phyloP scores from a whole-genome alignment of 2,888 invertebrate species.

The Ariolimax columbianus region DNA sequence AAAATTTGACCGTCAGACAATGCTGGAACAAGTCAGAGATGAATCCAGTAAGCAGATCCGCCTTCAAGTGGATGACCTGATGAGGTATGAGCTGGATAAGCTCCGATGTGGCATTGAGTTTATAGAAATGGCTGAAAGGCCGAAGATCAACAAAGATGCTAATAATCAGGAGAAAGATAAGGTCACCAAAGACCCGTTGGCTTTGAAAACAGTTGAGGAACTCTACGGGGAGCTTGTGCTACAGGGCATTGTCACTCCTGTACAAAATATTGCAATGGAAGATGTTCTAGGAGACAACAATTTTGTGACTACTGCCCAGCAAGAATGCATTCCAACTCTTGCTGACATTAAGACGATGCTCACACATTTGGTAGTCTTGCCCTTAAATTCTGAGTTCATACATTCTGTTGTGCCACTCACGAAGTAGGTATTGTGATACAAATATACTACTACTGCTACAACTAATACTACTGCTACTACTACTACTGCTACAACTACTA shows the following conservation, averaged over 20 bases:
- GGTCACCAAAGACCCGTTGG: slow-evolving; percentile 24
- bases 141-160: not conserved
- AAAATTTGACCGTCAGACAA: slow-evolving; percentile 25
- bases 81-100: slow-evolving; percentile 43
- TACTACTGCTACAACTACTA: not conserved
- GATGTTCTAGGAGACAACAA: slow-evolving; percentile 29
- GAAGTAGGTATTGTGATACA: not conserved
- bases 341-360: slow-evolving; percentile 24
- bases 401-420: slow-evolving; percentile 18
- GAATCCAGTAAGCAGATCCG: slow-evolving; percentile 39
- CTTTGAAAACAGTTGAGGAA: slow-evolving; percentile 31
- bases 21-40: slow-evolving; percentile 31
- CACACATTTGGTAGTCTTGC: slow-evolving; percentile 18
- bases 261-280: slow-evolving; percentile 8
- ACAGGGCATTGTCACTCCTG: slow-evolving; percentile 26
- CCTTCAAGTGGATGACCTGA: slow-evolving; percentile 35
- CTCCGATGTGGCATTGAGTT: slow-evolving; percentile 24
- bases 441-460: too few species aligned
- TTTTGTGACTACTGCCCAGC: not conserved
- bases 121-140: not conserved
- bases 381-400: slow-evolving; percentile 7
- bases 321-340: slow-evolving; percentile 9
- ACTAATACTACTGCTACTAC: not conserved
- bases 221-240: slow-evolving; percentile 37
- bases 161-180: slow-evolving; percentile 15